Evolutionary conservation across 2,888 invertebrate genomes (phyloP), one percentile per base, ranked within the genome.

Genomic region (Blastobasis lacticolella): DNA sequence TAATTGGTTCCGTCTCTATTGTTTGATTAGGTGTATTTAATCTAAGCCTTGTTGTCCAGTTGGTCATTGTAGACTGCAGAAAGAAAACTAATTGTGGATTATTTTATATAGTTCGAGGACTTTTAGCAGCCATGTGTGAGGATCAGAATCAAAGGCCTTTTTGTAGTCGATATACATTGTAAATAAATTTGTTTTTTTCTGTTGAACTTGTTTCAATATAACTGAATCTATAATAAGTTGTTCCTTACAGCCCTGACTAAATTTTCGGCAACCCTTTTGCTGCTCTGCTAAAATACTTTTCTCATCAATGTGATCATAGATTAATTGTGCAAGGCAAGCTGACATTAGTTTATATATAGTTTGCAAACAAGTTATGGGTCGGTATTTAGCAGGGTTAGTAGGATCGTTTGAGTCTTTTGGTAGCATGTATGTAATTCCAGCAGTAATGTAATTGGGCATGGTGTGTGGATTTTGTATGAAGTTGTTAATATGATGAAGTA

Each of bases 91-190:
- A 42, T n/a, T 10, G 41, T 4, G 58, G 58, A n/a, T 60, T 50
- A 38, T 59, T 56, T 58, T 61, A 38, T 60, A 60, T 23, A 38
- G 37, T 46, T 58, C 1, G 10, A 64, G 46, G 9, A 57, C 46
- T n/a, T 59, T 10, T 8, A 63, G 7, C 5, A 62, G 53, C 61
- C 63, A 63, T 6, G 49, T 48, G 38, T 65, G 65, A 1, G 62
- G 63, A 1, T 61, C 60, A 1, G 56, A 55, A 48, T 63, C 63
- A 51, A 49, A 65, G 5, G 63, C 65, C 46, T 63, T 63, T 48
- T 54, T 40, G 40, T 62, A 65, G 40, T 63, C 62, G 0, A 61
- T 58, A 45, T 56, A 64, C 56, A 57, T 58, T 6, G 55, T 53
- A 10, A 49, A 44, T 38, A 62, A 46, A 37, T 59, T 51, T 44